phyloP scores from a whole-genome alignment of 2,888 invertebrate species.

The Caenorhabditis parvicauda region DNA sequence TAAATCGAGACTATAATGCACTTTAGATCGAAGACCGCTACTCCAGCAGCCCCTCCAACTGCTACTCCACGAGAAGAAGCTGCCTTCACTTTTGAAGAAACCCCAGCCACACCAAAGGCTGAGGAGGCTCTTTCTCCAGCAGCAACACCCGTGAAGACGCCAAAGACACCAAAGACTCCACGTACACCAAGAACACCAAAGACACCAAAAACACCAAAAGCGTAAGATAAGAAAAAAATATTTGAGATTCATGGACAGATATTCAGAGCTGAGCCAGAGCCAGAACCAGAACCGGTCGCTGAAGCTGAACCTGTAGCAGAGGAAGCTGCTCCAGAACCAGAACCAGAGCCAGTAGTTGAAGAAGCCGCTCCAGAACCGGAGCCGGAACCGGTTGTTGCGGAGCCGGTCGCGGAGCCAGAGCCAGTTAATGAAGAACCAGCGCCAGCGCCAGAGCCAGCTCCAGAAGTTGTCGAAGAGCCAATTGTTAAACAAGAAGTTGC shows the following conservation, averaged over 20 bases:
- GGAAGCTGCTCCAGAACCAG: constrained; percentile 25
- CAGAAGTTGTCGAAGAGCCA: no score
- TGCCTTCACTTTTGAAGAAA: constrained; percentile 48
- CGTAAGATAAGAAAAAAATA: constrained; percentile 38
- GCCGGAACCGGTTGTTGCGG: constrained; percentile 20
- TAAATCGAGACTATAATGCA: no score
- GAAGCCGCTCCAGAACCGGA: constrained; percentile 27
- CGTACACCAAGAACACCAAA: constrained; percentile 50
- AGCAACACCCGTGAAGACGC: constrained; percentile 50
- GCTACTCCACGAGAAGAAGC: constrained; percentile 34
- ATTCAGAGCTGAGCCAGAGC: constrained; percentile 19
- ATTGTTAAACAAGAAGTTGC: constrained; percentile 21
- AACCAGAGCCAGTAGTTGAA: constrained; percentile 17
- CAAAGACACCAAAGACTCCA: constrained; percentile 49
- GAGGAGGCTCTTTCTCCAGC: constrained; percentile 29
- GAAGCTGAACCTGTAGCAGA: constrained; percentile 27
- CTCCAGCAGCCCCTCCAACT: constrained; percentile 24
- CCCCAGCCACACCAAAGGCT: constrained; percentile 46
- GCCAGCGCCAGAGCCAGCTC: no score
- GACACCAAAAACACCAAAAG: constrained; percentile 48
- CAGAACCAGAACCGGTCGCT: constrained; percentile 30
- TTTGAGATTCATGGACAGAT: not conserved
- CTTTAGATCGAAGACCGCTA: no score
- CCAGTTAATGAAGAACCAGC: constrained; percentile 4
- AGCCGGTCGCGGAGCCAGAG: constrained; percentile 23